Conservation (phyloP, 1,140 invertebrate species). For the Ceratosolen fusciceps region DNA sequence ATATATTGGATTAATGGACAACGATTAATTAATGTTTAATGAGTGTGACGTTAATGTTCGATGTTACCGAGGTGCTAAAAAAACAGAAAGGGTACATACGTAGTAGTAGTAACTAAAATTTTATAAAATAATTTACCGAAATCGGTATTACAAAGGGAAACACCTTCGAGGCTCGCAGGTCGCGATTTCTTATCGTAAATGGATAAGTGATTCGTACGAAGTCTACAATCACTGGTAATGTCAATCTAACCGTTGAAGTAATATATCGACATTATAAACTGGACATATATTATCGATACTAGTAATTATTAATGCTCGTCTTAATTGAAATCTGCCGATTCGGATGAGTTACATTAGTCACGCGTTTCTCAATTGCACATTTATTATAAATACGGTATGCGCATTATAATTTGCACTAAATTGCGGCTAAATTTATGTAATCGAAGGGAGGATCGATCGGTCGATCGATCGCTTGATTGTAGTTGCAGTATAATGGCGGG, state of each 20-base stretch:
- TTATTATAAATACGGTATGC: too few species aligned
- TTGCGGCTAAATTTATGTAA: too few species aligned
- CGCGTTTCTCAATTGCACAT: too few species aligned
- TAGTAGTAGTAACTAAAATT: conserved; percentile 21
- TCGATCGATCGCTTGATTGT: too few species aligned
- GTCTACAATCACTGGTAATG: not conserved
- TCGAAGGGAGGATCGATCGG: too few species aligned
- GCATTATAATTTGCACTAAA: too few species aligned
- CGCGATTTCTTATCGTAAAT: not conserved
- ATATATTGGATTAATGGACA: conserved; percentile 42
- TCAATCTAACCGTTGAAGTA: conserved; percentile 6
- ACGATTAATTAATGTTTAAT: conserved; percentile 44
- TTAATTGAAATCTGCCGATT: too few species aligned
- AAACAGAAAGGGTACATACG: conserved; percentile 21
- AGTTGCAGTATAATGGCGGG: too few species aligned
- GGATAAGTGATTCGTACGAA: not conserved
- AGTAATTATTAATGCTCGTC: conserved; percentile 16
- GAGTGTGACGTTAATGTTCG: conserved; percentile 48
- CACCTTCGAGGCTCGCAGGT: conserved; percentile 11
- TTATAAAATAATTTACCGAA: conserved; percentile 1
- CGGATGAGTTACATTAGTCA: too few species aligned
- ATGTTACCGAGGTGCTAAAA: conserved; percentile 47
- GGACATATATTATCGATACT: conserved; percentile 19
- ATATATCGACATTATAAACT: conserved; percentile 23
- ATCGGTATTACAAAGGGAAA: conserved; percentile 21